phyloP scores from a whole-genome alignment of 2,888 invertebrate species.

The Macrosiphum euphorbiae region DNA sequence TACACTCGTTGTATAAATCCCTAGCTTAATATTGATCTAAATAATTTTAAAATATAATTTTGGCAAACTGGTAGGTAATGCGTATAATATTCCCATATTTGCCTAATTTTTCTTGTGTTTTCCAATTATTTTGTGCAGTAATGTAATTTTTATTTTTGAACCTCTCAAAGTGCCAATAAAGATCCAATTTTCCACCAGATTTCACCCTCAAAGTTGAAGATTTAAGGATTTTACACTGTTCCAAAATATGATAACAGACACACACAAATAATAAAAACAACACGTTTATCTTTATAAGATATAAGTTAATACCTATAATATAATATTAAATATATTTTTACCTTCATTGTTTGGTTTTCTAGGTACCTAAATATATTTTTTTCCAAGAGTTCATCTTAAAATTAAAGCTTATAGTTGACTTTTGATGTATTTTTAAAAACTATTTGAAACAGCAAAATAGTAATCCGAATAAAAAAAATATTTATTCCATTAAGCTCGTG shows the following conservation, averaged over 20 bases:
- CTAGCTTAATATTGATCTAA: background rate
- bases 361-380: too few relatives aligned
- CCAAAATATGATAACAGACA: background rate
- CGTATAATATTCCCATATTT: too few relatives aligned
- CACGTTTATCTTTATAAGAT: background rate
- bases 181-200: background rate
- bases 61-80: too few relatives aligned
- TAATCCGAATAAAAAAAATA: background rate
- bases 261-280: background rate
- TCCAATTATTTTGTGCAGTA: too few relatives aligned
- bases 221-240: background rate
- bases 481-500: background rate
- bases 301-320: background rate
- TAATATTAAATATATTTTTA: background rate
- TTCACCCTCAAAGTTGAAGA: too few relatives aligned
- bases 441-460: background rate
- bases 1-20: background rate
- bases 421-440: background rate
- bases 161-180: background rate
- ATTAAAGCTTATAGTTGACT: background rate
- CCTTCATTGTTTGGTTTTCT: background rate
- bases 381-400: background rate
- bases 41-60: background rate
- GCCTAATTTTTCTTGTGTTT: too few relatives aligned
- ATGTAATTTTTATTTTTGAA: background rate